These are phyloP conservation scores for Heliconius nattereri DNA, from an alignment of 1,140 invertebrate genomes.

Conservation along the genomic window DNA sequence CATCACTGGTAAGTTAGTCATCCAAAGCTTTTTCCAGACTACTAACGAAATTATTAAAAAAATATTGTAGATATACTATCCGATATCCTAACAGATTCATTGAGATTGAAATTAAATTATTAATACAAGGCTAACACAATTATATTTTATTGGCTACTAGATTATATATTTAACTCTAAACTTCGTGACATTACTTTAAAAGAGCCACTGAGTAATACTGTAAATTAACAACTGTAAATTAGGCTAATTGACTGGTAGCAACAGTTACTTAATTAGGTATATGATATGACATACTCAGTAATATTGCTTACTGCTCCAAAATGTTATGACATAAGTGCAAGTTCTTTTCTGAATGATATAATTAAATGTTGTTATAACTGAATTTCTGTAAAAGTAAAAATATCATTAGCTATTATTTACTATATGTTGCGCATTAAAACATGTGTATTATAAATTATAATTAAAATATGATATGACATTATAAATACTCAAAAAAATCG, in stretches of 20 bases:
- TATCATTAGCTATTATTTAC: not conserved
- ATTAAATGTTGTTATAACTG: not conserved
- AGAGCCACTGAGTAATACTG: constrained; percentile 42
- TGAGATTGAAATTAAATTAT: too few relatives aligned
- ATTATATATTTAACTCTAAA: not conserved
- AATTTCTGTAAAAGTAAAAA: not conserved
- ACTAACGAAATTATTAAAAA: not conserved
- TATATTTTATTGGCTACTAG: too few relatives aligned
- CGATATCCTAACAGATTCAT: too few relatives aligned
- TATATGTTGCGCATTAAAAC: too few relatives aligned
- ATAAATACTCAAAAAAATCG: not conserved
- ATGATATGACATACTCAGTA: constrained; percentile 26
- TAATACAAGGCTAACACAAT: too few relatives aligned
- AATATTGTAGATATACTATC: too few relatives aligned
- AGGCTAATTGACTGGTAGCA: not conserved
- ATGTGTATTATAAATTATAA: not conserved
- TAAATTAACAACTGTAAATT: not conserved
- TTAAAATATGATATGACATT: not conserved
- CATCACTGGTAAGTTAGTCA: too few relatives aligned
- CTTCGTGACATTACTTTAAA: constrained; percentile 40
- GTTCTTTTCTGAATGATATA: too few relatives aligned
- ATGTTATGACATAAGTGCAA: not conserved
- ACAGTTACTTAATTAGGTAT: not conserved
- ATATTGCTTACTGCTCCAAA: constrained; percentile 36
- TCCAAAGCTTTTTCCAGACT: too few relatives aligned